Conservation (phyloP, 2,113 vertebrate species). For the Carlito syrichta region DNA sequence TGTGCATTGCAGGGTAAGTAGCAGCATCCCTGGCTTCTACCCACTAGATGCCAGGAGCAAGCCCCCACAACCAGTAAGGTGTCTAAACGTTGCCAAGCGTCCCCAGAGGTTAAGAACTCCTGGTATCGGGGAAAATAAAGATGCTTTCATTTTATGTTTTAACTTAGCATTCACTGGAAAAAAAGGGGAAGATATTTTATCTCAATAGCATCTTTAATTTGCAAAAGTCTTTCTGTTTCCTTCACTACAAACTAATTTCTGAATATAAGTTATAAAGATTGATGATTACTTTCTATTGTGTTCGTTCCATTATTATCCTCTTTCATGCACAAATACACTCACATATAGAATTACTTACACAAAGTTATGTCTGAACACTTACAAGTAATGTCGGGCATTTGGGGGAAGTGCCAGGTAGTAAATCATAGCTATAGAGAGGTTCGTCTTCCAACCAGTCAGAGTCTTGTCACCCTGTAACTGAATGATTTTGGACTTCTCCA, state of each 20-base stretch:
- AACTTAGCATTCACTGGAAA: not conserved
- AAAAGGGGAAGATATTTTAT: not conserved
- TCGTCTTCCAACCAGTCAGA: constrained; percentile 87
- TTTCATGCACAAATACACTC: not conserved
- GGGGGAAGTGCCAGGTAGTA: not conserved
- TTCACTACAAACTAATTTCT: not conserved
- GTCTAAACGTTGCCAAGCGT: not conserved
- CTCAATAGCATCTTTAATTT: not conserved
- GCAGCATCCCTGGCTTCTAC: not conserved
- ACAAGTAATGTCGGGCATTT: not conserved
- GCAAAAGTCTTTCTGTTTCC: not conserved
- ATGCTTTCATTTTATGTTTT: not conserved
- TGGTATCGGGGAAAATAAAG: not conserved
- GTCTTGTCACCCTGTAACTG: constrained; percentile 89
- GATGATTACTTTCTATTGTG: too few species aligned
- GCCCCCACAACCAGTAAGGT: not conserved
- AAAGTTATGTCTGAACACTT: too few species aligned
- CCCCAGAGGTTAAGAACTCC: not conserved
- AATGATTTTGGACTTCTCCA: constrained; percentile 92
- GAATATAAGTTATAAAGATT: not conserved
- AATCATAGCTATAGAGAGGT: fast-evolving
- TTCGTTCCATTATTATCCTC: too few species aligned
- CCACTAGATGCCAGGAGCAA: too few species aligned
- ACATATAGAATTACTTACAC: too few species aligned
- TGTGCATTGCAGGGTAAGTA: too few species aligned